Evolutionary conservation across 2,113 vertebrate species (phyloP).

Genomic region (Oryzias celebensis): DNA sequence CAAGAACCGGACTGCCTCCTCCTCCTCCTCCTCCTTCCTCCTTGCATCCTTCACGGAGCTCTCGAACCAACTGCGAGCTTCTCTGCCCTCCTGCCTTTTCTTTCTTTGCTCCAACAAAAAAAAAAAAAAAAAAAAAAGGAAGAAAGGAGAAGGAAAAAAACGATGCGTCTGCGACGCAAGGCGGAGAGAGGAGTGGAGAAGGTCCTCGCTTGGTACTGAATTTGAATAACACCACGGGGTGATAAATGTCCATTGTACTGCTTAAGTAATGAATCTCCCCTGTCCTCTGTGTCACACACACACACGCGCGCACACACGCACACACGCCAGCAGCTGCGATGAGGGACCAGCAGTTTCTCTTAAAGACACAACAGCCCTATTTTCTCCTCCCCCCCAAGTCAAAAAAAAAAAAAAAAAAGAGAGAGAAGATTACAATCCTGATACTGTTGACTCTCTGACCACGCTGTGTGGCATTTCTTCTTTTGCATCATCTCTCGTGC

Average conservation of each 20-base stretch:
- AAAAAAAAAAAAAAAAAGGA: too few relatives aligned
- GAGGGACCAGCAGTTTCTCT: constrained; percentile 93
- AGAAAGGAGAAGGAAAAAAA: constrained; percentile 23
- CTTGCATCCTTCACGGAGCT: constrained; percentile 47
- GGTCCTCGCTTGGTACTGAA: constrained; percentile 98
- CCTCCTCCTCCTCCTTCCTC: constrained; percentile 47
- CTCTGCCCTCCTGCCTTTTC: constrained; percentile 80
- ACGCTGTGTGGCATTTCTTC: constrained; percentile 78
- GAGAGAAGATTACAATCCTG: constrained; percentile 78
- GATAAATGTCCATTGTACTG: constrained; percentile 99
- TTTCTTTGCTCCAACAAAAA: constrained; percentile 85
- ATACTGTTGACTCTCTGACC: constrained; percentile 80
- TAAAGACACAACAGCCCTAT: constrained; percentile 96
- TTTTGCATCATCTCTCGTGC: constrained; percentile 67
- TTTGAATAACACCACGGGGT: constrained; percentile 99
- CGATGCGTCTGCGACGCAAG: constrained; percentile 84
- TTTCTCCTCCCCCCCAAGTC: constrained; percentile 53
- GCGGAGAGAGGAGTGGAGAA: constrained; percentile 87
- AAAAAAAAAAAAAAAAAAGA: not conserved
- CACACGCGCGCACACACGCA: constrained; percentile 73
- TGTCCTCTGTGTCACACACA: constrained; percentile 87
- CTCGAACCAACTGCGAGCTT: constrained; percentile 62
- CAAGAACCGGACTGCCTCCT: constrained; percentile 52
- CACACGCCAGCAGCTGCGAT: constrained; percentile 93
- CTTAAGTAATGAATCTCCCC: constrained; percentile 98